A percentile compares a stretch with the other conserved stretches of the same genome.
phyloP scores from a whole-genome alignment of 2,113 vertebrate species.

The Ciconia stormi region DNA sequence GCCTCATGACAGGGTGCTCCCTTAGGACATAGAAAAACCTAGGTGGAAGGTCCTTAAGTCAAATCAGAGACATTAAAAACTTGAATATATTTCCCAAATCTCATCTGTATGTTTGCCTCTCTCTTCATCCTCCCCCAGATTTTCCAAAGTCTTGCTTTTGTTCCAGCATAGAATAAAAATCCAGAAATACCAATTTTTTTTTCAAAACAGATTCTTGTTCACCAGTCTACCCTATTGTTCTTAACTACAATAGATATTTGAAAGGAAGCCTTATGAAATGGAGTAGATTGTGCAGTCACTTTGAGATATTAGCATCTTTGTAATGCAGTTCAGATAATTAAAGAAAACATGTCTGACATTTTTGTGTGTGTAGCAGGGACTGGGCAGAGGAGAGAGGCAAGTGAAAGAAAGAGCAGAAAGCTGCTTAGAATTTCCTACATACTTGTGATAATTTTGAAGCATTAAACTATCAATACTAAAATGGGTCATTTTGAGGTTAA shows the following conservation, averaged over 20 bases:
- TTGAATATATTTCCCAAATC: not conserved
- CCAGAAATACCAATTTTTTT: not conserved
- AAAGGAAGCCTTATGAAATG: not conserved
- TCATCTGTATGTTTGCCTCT: not conserved
- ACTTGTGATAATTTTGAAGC: not conserved
- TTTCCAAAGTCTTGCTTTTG: not conserved
- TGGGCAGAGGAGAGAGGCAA: not conserved
- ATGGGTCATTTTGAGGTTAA: not conserved
- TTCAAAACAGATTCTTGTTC: not conserved
- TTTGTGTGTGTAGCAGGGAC: not conserved
- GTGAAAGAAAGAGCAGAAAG: not conserved
- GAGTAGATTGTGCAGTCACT: not conserved
- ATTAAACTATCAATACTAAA: fast-evolving
- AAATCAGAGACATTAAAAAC: not conserved
- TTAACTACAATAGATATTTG: not conserved
- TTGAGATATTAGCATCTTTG: not conserved
- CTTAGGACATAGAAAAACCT: not conserved
- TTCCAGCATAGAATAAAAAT: not conserved
- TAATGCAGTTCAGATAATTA: not conserved
- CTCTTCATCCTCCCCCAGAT: not conserved
- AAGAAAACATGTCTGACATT: not conserved
- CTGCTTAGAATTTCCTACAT: not conserved
- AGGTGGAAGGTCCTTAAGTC: not conserved
- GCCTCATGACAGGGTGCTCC: not conserved
- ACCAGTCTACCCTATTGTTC: not conserved